A percentile compares a stretch with the other conserved stretches of the same genome.
These are phyloP conservation scores for Clusia tigrina DNA, from an alignment of 2,888 invertebrate species.

Conservation along the genomic window DNA sequence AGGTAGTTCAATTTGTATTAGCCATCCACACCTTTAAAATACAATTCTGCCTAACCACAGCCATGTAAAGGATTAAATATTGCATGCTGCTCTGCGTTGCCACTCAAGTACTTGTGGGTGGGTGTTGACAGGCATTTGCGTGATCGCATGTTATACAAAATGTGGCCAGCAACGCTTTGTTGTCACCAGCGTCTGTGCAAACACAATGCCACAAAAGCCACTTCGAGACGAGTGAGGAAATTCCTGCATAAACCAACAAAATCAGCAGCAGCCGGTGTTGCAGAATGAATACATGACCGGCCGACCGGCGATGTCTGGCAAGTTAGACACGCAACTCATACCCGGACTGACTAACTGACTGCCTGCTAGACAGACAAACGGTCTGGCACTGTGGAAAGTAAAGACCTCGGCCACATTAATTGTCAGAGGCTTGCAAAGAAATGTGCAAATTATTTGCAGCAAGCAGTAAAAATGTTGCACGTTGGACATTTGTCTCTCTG, in stretches of 20 bases:
- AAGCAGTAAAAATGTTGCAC: not conserved
- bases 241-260: slow-evolving; percentile 45
- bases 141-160: slow-evolving; percentile 24
- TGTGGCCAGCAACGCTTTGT: slow-evolving; percentile 13
- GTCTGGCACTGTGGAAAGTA: not conserved
- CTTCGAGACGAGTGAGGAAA: slow-evolving; percentile 14
- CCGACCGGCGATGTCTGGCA: slow-evolving; percentile 2
- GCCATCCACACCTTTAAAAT: too few species aligned
- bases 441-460: slow-evolving; percentile 19
- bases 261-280: not conserved
- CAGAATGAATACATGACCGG: not conserved
- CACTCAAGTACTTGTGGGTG: not conserved
- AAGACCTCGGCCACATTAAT: not conserved
- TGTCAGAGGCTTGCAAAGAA: slow-evolving; percentile 19
- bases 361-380: not conserved
- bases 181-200: slow-evolving; percentile 9
- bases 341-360: not conserved
- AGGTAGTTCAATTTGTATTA: too few species aligned
- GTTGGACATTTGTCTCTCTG: slow-evolving; percentile 3
- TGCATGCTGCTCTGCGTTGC: not conserved
- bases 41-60: not conserved
- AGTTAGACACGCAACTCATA: slow-evolving; percentile 4
- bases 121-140: slow-evolving; percentile 14
- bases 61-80: not conserved
- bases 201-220: not conserved